phyloP scores from a whole-genome alignment of 2,888 invertebrate species.

The Deilephila elpenor region DNA sequence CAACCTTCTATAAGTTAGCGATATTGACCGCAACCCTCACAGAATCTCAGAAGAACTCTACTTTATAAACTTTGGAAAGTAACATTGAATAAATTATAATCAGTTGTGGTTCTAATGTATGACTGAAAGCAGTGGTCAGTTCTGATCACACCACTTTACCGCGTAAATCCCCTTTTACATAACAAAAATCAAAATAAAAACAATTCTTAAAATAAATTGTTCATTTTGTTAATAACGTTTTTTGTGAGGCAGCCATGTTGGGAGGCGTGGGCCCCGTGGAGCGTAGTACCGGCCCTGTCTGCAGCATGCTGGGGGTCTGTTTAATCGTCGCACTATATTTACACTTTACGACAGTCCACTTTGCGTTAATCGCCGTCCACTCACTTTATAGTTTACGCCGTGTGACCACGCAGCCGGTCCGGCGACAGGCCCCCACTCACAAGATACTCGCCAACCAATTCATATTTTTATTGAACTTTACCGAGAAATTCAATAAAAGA shows the following conservation, averaged over 20 bases:
- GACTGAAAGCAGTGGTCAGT: too few species aligned
- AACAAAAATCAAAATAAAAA: too few species aligned
- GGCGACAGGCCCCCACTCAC: conserved; percentile 32
- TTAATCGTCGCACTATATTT: conserved; percentile 46
- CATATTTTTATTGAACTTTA: conserved; percentile 2
- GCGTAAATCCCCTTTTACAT: too few species aligned
- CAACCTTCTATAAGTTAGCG: too few species aligned
- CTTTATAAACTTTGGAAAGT: too few species aligned
- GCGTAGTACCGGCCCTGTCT: not conserved
- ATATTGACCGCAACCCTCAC: too few species aligned
- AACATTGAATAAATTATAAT: too few species aligned
- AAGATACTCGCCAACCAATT: conserved; percentile 33
- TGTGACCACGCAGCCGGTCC: conserved; percentile 37
- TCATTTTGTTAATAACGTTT: not conserved
- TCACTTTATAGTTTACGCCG: conserved; percentile 52
- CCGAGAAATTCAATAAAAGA: conserved; percentile 3
- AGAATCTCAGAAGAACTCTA: too few species aligned
- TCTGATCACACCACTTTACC: too few species aligned
- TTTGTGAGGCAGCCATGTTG: not conserved
- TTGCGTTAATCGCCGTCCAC: conserved; percentile 52
- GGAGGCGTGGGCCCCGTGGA: not conserved
- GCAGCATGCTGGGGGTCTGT: conserved; percentile 17
- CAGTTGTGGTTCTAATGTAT: too few species aligned
- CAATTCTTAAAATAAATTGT: not conserved
- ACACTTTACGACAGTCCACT: conserved; percentile 50